phyloP scores from a whole-genome alignment of 1,140 invertebrate species.

The Choristoneura fumiferana region DNA sequence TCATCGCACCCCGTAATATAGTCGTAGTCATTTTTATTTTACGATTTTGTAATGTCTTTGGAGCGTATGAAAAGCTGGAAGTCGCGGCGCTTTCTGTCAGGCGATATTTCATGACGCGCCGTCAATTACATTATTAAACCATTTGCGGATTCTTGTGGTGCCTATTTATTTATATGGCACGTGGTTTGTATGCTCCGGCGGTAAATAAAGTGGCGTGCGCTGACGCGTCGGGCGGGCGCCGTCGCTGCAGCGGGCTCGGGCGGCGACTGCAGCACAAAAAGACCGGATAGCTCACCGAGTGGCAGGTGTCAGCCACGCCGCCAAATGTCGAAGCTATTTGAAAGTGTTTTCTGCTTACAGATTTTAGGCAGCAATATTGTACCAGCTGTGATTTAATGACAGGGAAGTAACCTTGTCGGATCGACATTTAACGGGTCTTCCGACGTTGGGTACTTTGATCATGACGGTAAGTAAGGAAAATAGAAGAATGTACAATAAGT shows the following conservation, averaged over 20 bases:
- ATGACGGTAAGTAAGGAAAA: not conserved
- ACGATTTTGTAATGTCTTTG: conserved; percentile 33
- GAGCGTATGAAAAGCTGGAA: conserved; percentile 21
- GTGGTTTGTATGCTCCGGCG: too few species aligned
- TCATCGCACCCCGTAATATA: conserved; percentile 30
- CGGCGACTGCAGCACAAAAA: conserved; percentile 6
- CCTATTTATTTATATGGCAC: not conserved
- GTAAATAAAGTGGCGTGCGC: too few species aligned
- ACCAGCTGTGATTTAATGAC: not conserved
- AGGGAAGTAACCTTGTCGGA: not conserved
- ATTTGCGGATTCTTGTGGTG: conserved; percentile 5
- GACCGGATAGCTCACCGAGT: conserved; percentile 10
- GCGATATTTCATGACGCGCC: conserved; percentile 19
- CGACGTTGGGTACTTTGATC: not conserved
- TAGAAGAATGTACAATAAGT: too few species aligned
- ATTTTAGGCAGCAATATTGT: conserved; percentile 10
- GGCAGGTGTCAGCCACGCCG: conserved; percentile 18
- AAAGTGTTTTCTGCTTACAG: not conserved
- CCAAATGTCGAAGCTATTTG: not conserved
- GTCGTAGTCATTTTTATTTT: conserved; percentile 35
- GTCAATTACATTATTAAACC: conserved; percentile 19
- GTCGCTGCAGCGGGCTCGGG: not conserved
- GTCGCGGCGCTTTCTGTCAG: conserved; percentile 17
- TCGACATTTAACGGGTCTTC: not conserved
- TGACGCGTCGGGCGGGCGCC: too few species aligned